Base-by-base conservation (phyloP, 2,113 vertebrate species). In the Rhinichthys klamathensis region DNA sequence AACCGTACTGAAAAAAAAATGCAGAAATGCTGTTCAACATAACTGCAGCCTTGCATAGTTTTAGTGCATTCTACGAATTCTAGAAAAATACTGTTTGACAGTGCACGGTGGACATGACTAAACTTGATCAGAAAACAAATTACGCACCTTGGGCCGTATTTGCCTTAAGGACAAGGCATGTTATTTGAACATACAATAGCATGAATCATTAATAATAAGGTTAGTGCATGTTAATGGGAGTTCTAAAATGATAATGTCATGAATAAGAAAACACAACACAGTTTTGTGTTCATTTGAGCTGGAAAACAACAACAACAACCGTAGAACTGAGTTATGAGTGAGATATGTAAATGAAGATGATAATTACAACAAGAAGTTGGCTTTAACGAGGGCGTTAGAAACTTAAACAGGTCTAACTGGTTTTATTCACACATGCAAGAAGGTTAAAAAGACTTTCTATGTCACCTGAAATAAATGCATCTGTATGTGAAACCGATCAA, bases 331-430 rank as follows among this genome's bases (percentile, higher is more conserved):
- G 46, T 46, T 25, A 30, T 54, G 18, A 56, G 44, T 82, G 30
- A 70, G 30, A 72, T 72, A 56, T 82, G 65, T 38, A 56, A 67
- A 67, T 23, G 27, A 82, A 25, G 10, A 6, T 69, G 41, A 46
- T 65, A 69, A 61, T 60, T 49, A 81, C 27, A 49, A 63, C 63
- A 38, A 67, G 67, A 75, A 44, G 27, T 23, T 79, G 2, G 2
- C 18, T 32, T 72, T 54, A 73, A 51, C 46, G 30, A 30, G 21
- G 44, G 63, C 7, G 51, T 85, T 61, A 82, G 49, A 38, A 77
- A 61, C 27, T 25, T 25, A 32, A 83, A 87, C 85, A 15, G 73
- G 85, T 70, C 35, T 10, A 82, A 56, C 88, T 12, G 46, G 85
- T 87, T 83, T n/a, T 15, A 77, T 58, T 60, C 51, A 21, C n/a